phyloP scores from a whole-genome alignment of 2,113 vertebrate species.

The Rana temporaria region DNA sequence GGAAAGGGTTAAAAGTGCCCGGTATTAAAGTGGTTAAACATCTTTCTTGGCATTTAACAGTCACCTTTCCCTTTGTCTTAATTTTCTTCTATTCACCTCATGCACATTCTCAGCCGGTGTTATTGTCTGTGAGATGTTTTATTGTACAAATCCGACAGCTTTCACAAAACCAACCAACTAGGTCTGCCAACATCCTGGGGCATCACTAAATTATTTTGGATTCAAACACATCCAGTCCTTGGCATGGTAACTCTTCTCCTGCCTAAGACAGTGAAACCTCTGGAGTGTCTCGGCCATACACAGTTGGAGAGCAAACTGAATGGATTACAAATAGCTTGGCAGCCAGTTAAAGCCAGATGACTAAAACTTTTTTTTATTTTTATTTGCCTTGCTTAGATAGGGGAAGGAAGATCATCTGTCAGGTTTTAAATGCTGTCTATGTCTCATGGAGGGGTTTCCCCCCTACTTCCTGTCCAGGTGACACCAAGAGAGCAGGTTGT shows the following conservation, averaged over 20 bases:
- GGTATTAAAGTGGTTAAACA: too few species aligned
- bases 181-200: constrained; percentile 36
- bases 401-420: too few species aligned
- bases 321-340: constrained; percentile 9
- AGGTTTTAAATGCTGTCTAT: too few species aligned
- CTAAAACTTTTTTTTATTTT: too few species aligned
- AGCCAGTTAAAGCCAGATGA: constrained; percentile 6
- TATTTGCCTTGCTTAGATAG: too few species aligned
- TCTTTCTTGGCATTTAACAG: too few species aligned
- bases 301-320: constrained; percentile 26
- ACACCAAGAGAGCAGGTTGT: too few species aligned
- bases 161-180: constrained; percentile 37
- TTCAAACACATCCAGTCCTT: constrained; percentile 35
- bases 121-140: constrained; percentile 26
- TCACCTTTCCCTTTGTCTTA: background rate
- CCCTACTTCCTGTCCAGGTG: too few species aligned
- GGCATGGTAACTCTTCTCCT: constrained; percentile 23
- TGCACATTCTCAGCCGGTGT: background rate
- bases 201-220: constrained; percentile 36
- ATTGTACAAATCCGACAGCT: background rate
- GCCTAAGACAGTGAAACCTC: constrained; percentile 41
- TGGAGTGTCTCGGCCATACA: background rate
- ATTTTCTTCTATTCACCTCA: background rate
- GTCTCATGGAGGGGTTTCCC: too few species aligned
- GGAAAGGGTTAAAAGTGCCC: too few species aligned